Conservation (phyloP, 30 jellyfish, hydroid and myxozoan genomes). For the Aurelia sp. region DNA sequence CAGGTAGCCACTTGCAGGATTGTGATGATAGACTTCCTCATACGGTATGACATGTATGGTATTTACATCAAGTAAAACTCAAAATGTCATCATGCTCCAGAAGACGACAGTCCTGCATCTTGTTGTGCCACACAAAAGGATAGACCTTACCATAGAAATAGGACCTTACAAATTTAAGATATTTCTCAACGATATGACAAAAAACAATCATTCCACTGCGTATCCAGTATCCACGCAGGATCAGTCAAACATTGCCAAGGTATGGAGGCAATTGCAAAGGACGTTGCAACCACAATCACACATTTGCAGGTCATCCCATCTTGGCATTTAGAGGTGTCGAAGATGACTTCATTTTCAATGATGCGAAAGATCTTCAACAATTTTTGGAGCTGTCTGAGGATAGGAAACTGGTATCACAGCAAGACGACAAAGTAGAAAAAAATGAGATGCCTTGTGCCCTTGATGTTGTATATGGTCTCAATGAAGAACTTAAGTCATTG, state of each 20-base stretch:
- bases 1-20: no score
- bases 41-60: no score
- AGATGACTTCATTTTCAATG: constrained; percentile 13
- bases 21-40: no score
- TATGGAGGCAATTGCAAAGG: constrained; percentile 29
- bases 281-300: not conserved
- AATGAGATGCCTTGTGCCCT: not conserved
- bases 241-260: not conserved
- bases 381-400: constrained; percentile 4
- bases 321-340: constrained; percentile 1
- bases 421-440: not conserved
- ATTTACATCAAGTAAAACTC: no score
- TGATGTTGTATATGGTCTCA: not conserved
- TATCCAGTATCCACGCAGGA: no score
- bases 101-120: no score
- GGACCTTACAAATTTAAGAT: no score
- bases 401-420: not conserved
- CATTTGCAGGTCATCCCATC: constrained; percentile 25
- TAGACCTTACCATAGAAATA: no score
- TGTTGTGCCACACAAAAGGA: no score
- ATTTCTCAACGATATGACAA: no score
- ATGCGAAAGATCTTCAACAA: not conserved
- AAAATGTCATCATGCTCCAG: no score
- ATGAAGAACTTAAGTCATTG: not conserved
- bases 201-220: no score